phyloP scores from a whole-genome alignment of 2,113 vertebrate species.

The Zosterops lateralis region DNA sequence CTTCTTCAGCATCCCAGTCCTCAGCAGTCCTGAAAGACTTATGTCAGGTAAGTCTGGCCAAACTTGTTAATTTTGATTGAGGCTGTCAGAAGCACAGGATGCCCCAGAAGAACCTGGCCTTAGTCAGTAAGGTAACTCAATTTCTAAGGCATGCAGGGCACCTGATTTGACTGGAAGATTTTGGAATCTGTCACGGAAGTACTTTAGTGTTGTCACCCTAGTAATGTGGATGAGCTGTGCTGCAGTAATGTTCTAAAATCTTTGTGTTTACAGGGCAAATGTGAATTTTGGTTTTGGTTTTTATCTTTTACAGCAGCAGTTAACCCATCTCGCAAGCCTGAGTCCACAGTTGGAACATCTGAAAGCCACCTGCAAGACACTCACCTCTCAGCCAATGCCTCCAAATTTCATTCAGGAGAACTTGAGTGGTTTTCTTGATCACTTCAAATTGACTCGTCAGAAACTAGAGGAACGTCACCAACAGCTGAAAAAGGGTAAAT shows the following conservation, averaged over 20 bases:
- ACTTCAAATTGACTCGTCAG: conserved; percentile 69
- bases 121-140: not conserved
- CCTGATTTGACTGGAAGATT: not conserved
- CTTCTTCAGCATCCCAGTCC: conserved; percentile 8
- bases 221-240: not conserved
- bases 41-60: conserved; percentile 78
- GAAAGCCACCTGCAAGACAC: conserved; percentile 58
- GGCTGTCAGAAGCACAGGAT: not conserved
- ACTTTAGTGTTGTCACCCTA: not conserved
- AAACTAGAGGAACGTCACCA: conserved; percentile 72
- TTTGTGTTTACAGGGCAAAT: not conserved
- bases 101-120: not conserved
- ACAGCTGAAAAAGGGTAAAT: conserved; percentile 76
- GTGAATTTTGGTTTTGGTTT: not conserved
- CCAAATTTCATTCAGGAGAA: conserved; percentile 76
- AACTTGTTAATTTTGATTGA: not conserved
- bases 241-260: not conserved
- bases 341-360: conserved; percentile 70
- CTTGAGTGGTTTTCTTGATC: conserved; percentile 64
- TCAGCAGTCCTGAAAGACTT: conserved; percentile 68
- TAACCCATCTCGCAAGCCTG: conserved; percentile 70
- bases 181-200: not conserved
- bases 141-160: not conserved
- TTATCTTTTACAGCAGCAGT: conserved; percentile 8
- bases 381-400: conserved; percentile 53